A percentile compares a stretch with the other conserved stretches of the same genome.
These are phyloP conservation scores for Rhinichthys osculus DNA, from an alignment of 2,797 vertebrate genomes.

Conservation along the genomic window DNA sequence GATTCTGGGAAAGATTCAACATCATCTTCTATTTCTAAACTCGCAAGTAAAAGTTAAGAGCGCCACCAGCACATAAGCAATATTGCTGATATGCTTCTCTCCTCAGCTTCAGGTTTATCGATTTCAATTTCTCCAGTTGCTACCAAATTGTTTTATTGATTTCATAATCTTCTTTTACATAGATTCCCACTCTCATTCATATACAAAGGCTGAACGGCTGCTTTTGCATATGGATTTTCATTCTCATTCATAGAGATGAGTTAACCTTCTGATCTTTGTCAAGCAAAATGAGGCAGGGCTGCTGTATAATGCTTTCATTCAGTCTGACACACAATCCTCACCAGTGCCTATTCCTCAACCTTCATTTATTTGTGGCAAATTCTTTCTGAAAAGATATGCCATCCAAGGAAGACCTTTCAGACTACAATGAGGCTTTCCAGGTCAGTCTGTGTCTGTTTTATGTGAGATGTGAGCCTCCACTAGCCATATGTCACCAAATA, in stretches of 20 bases:
- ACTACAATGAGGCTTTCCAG: constrained; percentile 31
- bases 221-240: constrained; percentile 36
- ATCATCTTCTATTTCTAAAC: background rate
- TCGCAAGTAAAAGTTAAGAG: constrained; percentile 4
- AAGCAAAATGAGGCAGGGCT: constrained; percentile 55
- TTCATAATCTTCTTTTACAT: constrained; percentile 8
- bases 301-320: constrained; percentile 53
- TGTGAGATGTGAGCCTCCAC: background rate
- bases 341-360: constrained; percentile 30
- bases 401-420: constrained; percentile 44
- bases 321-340: constrained; percentile 44
- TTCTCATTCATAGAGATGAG: constrained; percentile 53
- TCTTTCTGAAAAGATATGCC: constrained; percentile 53
- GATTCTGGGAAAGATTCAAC: constrained; percentile 2
- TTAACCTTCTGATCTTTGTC: constrained; percentile 60
- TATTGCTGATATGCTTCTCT: background rate
- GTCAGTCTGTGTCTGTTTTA: constrained; percentile 16
- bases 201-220: constrained; percentile 8
- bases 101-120: background rate
- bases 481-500: background rate
- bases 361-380: constrained; percentile 43
- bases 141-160: constrained; percentile 31
- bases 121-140: constrained; percentile 11
- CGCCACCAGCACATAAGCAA: background rate
- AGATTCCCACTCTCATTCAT: constrained; percentile 10